Base-by-base conservation (phyloP, 2,113 vertebrate species). In the Diphyllodes magnificus region DNA sequence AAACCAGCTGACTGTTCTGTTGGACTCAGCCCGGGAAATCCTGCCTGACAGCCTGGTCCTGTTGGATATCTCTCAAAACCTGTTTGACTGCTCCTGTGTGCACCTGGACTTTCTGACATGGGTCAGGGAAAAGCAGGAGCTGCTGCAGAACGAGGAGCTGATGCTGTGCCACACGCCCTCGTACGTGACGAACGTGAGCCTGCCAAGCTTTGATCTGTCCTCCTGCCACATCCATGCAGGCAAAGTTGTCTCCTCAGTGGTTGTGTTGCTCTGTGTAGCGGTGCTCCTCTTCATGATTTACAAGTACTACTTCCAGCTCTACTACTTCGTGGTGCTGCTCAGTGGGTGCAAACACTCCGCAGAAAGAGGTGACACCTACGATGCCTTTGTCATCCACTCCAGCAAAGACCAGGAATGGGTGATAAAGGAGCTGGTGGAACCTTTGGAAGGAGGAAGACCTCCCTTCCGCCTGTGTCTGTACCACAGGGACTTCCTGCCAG, bases 391-490 rank as follows among this genome's bases (percentile, higher is more conserved):
- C 13, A 98, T 98, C 87, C 98, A 98, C 90, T 98, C 98, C 12
- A 98, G 98, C 82, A 96, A 97, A n/a, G 98, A 98, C 65, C 97
- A 98, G 35, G 97, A 98, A 24, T 98, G 98, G 98, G 98, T 98
- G 77, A 97, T 85, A 8, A 96, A 95, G 40, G 97, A 98, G 44
- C 73, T 98, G 78, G 97, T 98, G n/a, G 98, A 97, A 40, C 98
- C 98, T n/a, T 82, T 98, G 76, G 98, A 98, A 93, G 90, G 78
- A 54, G 98, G 98, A 17, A 94, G 42, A 6, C 98, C 98, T 25
- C 89, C 66, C 6, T 98, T 98, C 91, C 96, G 69, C 3, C 95
- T 98, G 35, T 98, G 98, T 75, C 96, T 98, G 53, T 98, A 98
- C 91, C 97, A 97, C 79, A 94, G 98, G 53, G 98, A 98, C 89